Base-by-base conservation (phyloP, 2,113 vertebrate genomes). In the Pantherophis guttatus region DNA sequence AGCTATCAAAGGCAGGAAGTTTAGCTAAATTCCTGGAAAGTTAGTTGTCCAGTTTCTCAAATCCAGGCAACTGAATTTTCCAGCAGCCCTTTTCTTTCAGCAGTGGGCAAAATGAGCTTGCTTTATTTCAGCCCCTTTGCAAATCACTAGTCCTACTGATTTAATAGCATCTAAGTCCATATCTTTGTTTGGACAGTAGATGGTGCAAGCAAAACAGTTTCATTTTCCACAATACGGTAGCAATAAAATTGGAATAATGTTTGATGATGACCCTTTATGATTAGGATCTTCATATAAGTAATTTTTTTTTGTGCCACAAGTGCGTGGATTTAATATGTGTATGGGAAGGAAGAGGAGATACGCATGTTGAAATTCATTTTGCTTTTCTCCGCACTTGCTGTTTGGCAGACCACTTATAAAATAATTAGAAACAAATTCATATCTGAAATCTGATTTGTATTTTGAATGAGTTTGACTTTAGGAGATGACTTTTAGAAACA, bases 151-250 rank as follows among this genome's bases (percentile, higher is more conserved):
- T 65, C 59, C 52, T 58, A 2, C 0, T 5, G 0, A 50, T 62
- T 39, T 70, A 70, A 0, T 3, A 0, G 3, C 33, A 58, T 39
- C 33, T 0, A 0, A 3, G 15, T 6, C 87, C 48, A 1, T 2
- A 1, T 33, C 39, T 59, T 8, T 23, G 7, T 65, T 8, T 2
- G 62, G 26, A 95, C 96, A 75, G 95, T 91, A 97, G 95, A 52
- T 95, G 97, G 95, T 95, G 94, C 88, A 59, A 94, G 1, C 7
- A n/a, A 95, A 11, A 2, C 95, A n/a, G 59, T 89, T 75, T 44
- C 17, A 21, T 81, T 44, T 44, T 21, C 17, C 17, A 81, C 33
- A 81, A 39, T 21, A 81, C 0, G 8, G 3, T 44, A 81, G 33
- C 75, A 81, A 10, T 81, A 39, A 81, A n/a, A 90, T 90, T n/a